Evolutionary conservation across 2,797 vertebrate species (phyloP).

Genomic region (Decapterus maruadsi): DNA sequence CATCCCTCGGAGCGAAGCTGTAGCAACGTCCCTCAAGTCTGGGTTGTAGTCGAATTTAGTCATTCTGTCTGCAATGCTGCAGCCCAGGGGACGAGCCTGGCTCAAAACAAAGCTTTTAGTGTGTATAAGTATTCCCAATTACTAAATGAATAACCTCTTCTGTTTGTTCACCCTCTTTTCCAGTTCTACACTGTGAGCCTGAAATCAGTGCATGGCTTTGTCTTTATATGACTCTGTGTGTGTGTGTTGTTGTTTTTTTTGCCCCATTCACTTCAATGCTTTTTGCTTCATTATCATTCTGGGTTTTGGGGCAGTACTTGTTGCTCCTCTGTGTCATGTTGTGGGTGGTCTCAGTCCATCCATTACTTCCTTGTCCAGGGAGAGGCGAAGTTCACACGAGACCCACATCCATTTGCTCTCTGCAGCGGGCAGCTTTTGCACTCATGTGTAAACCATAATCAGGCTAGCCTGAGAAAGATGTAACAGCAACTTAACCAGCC

Average conservation of each 20-base stretch:
- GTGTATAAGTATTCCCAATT: conserved; percentile 48
- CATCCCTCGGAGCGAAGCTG: conserved; percentile 59
- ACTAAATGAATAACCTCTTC: conserved; percentile 54
- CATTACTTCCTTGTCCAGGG: conserved; percentile 74
- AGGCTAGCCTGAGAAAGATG: conserved; percentile 77
- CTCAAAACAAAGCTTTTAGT: conserved; percentile 67
- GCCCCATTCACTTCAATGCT: conserved; percentile 44
- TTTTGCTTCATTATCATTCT: conserved; percentile 55
- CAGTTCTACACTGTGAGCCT: conserved; percentile 27
- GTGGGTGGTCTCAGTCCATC: conserved; percentile 81
- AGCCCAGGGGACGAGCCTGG: conserved; percentile 50
- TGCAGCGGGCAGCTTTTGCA: conserved; percentile 76
- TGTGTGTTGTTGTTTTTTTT: conserved; percentile 23
- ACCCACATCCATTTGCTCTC: conserved; percentile 72
- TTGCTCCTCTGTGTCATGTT: conserved; percentile 61
- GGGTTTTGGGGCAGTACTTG: conserved; percentile 53
- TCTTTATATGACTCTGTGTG: conserved; percentile 34
- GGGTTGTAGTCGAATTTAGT: conserved; percentile 61
- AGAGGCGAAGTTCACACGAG: conserved; percentile 80
- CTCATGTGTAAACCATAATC: conserved; percentile 82
- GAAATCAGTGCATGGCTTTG: conserved; percentile 51
- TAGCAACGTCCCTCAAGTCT: conserved; percentile 58
- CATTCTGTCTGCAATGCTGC: conserved; percentile 59
- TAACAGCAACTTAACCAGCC: conserved; percentile 78
- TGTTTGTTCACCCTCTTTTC: conserved; percentile 39